Percentiles rank a stretch among this genome's conserved stretches.
Conservation (phyloP, 2,888 invertebrate species). For the Lepidocyrtoides sp. region DNA sequence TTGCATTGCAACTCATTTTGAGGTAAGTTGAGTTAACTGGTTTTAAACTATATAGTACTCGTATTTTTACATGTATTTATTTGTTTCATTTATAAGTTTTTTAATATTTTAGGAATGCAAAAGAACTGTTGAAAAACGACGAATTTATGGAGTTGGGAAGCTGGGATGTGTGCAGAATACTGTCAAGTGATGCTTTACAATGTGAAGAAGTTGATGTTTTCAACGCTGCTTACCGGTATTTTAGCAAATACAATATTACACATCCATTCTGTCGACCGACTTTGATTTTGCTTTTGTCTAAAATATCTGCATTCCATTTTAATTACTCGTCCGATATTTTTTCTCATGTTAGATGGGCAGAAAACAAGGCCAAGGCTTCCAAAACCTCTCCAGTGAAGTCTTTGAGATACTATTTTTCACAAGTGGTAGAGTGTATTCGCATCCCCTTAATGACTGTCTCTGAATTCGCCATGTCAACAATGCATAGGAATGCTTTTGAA, state of each 20-base stretch:
- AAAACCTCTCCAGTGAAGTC: not conserved
- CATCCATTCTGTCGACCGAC: too few species aligned
- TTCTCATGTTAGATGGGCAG: constrained; percentile 43
- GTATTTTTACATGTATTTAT: not conserved
- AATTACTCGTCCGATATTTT: not conserved
- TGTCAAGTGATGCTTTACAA: constrained; percentile 52
- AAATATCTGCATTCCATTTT: not conserved
- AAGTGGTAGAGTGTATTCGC: constrained; percentile 20
- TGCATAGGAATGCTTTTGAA: not conserved
- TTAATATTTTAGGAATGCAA: constrained; percentile 2
- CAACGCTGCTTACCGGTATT: constrained; percentile 54
- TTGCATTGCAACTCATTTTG: constrained; percentile 1
- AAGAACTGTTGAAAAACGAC: not conserved
- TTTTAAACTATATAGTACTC: constrained; percentile 4
- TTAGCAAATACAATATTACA: too few species aligned
- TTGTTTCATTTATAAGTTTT: not conserved
- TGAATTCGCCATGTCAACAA: not conserved
- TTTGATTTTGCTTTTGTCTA: too few species aligned
- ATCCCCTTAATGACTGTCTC: constrained; percentile 56
- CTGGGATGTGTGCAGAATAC: constrained; percentile 34
- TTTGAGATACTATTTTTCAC: constrained; percentile 25
- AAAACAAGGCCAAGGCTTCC: not conserved
- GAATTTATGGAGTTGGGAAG: constrained; percentile 48
- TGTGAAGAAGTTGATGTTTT: constrained; percentile 50
- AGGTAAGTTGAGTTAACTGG: not conserved